A percentile compares a stretch with the other conserved stretches of the same genome.
Conservation (phyloP, 2,113 vertebrate genomes). For the Eurystomus gularis region DNA sequence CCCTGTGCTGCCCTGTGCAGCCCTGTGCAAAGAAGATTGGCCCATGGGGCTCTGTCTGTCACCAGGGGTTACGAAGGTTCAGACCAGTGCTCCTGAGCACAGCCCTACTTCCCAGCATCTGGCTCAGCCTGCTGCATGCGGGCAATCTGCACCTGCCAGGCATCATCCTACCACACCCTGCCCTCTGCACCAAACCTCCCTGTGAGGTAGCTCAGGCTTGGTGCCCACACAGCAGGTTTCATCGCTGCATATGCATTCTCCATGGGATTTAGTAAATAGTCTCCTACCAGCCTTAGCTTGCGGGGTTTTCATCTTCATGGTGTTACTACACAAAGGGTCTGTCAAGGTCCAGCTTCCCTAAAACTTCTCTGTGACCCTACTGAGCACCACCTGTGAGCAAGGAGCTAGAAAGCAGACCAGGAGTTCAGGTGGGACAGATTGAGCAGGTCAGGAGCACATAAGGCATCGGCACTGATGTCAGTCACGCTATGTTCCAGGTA, state of each 20-base stretch:
- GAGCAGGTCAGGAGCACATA: not conserved
- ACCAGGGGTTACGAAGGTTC: not conserved
- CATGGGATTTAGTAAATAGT: not conserved
- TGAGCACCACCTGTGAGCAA: not conserved
- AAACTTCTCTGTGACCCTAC: not conserved
- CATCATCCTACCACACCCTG: not conserved
- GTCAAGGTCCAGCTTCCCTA: not conserved
- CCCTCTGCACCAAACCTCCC: not conserved
- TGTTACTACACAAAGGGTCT: fast-evolving
- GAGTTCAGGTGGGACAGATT: not conserved
- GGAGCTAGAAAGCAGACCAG: not conserved
- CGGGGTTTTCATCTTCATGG: not conserved
- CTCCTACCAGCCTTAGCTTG: not conserved
- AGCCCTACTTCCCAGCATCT: not conserved
- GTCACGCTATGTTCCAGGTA: not conserved
- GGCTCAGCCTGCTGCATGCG: not conserved
- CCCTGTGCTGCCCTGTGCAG: not conserved
- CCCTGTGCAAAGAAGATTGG: not conserved
- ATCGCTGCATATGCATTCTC: not conserved
- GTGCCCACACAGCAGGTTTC: not conserved
- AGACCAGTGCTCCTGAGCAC: not conserved
- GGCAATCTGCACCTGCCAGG: fast-evolving
- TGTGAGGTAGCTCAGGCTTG: not conserved
- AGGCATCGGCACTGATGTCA: not conserved
- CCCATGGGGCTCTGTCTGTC: not conserved